phyloP scores from a whole-genome alignment of 1,140 invertebrate species.

The Parasteatoda tepidariorum region DNA sequence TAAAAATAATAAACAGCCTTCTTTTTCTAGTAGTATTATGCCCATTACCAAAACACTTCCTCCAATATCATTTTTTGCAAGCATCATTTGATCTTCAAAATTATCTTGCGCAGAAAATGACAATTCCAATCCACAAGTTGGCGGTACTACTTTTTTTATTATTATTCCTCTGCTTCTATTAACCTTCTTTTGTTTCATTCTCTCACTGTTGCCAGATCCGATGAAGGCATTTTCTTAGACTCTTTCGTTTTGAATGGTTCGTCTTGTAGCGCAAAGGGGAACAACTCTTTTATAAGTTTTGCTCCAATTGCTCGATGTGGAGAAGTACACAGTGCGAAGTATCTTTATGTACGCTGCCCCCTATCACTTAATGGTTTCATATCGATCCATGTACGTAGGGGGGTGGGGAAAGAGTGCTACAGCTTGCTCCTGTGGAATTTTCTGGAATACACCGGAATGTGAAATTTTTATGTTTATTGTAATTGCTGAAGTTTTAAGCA shows the following conservation, averaged over 20 bases:
- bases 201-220: slow-evolving; percentile 10
- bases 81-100: not conserved
- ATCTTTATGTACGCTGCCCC: not conserved
- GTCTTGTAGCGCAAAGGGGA: not conserved
- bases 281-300: not conserved
- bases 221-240: slow-evolving; percentile 12
- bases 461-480: slow-evolving; percentile 47
- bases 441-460: slow-evolving; percentile 8
- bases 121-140: slow-evolving; percentile 11
- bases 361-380: slow-evolving; percentile 15
- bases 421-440: slow-evolving; percentile 7
- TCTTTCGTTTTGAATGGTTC: not conserved
- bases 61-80: not conserved
- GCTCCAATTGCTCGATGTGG: not conserved
- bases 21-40: too few species aligned
- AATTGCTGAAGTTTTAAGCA: slow-evolving; percentile 24
- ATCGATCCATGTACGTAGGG: not conserved
- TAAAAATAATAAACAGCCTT: too few species aligned
- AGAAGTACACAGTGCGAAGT: not conserved
- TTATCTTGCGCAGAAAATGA: not conserved
- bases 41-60: not conserved
- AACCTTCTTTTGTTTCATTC: slow-evolving; percentile 8
- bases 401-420: too few species aligned
- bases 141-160: not conserved
- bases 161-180: not conserved